phyloP scores from a whole-genome alignment of 2,113 vertebrate species.

The Paracanthobrama guichenoti region DNA sequence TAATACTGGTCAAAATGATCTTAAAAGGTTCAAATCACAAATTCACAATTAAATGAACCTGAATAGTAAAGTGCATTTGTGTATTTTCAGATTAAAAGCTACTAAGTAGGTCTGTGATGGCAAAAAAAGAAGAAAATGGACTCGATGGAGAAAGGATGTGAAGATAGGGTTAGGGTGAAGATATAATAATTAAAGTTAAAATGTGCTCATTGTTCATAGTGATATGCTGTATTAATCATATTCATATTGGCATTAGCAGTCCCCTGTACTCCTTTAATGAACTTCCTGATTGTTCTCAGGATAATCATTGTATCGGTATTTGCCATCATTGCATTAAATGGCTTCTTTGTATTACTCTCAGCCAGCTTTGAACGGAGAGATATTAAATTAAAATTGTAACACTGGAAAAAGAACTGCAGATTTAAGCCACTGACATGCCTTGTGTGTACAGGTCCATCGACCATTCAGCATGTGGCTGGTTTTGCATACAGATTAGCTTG shows the following conservation, averaged over 20 bases:
- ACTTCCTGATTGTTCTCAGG: background rate
- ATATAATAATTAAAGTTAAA: background rate
- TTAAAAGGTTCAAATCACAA: background rate
- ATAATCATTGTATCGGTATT: background rate
- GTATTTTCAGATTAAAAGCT: background rate
- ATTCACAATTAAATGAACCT: background rate
- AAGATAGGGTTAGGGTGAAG: background rate
- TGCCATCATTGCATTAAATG: background rate
- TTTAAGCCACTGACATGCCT: background rate
- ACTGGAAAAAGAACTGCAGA: background rate
- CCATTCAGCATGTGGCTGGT: background rate
- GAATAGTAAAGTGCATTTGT: background rate
- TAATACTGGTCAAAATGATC: background rate
- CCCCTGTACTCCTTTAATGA: constrained; percentile 10
- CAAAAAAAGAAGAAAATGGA: background rate
- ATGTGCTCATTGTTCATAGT: background rate
- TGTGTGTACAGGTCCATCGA: background rate
- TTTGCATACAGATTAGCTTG: background rate
- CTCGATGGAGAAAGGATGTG: background rate
- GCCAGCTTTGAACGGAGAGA: background rate
- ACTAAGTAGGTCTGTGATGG: background rate
- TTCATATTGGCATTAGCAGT: constrained; percentile 8
- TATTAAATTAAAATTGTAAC: background rate
- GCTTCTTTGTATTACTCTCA: background rate
- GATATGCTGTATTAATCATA: background rate